Evolutionary conservation across 2,797 vertebrate genomes (phyloP).

Genomic region (Thamnophis elegans): DNA sequence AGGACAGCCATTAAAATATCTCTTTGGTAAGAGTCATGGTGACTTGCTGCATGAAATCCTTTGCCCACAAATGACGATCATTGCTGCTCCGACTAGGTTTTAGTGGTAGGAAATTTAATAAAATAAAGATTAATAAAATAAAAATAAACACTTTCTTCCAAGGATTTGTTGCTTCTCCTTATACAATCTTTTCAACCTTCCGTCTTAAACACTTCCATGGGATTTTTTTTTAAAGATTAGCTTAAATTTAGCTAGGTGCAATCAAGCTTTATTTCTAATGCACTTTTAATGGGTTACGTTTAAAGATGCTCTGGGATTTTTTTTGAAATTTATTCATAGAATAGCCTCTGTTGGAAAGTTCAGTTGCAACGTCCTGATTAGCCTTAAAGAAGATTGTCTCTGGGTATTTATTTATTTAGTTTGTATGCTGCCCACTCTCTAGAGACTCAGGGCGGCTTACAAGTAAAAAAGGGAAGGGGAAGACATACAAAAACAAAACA

Average conservation of each 20-base stretch:
- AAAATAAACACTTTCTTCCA: background rate
- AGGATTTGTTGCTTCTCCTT: background rate
- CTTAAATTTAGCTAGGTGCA: background rate
- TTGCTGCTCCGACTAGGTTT: background rate
- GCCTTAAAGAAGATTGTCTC: background rate
- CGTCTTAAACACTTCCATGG: background rate
- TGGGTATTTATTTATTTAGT: no score
- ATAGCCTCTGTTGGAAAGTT: background rate
- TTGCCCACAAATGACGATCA: background rate
- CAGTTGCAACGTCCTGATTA: background rate
- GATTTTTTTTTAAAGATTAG: background rate
- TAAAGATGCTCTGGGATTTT: background rate
- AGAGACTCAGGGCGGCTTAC: no score
- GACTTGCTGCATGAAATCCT: background rate
- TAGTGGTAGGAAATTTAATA: background rate
- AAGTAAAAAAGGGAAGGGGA: no score
- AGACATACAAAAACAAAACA: no score
- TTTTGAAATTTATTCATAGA: background rate
- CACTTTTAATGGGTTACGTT: background rate
- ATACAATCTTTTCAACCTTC: background rate
- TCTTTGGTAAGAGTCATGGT: background rate
- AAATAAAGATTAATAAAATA: background rate
- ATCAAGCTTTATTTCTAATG: background rate
- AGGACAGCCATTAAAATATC: background rate
- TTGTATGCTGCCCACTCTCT: no score